Conservation (phyloP, 2,797 vertebrate genomes). For the Enteromius trimaculatus region DNA sequence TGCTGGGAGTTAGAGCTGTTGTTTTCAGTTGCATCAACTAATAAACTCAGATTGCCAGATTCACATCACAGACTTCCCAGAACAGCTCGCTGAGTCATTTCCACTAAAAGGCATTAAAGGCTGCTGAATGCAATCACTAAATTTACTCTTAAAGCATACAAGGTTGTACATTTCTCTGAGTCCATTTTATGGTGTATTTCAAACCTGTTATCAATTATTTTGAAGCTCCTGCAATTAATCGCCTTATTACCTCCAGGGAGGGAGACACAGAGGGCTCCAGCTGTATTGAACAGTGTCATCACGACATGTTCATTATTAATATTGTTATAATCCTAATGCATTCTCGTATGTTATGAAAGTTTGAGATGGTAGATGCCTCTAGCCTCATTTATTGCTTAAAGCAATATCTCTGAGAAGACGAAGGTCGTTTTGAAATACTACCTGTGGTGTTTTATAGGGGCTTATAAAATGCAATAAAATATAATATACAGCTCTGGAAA, state of each 20-base stretch:
- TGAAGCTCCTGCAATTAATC: constrained; percentile 20
- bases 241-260: constrained; percentile 17
- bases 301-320: constrained; percentile 22
- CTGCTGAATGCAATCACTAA: constrained; percentile 14
- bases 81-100: constrained; percentile 46
- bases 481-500: too few relatives aligned
- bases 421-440: background rate
- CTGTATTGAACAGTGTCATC: background rate
- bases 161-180: constrained; percentile 5
- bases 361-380: background rate
- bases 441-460: constrained; percentile 9
- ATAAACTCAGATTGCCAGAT: constrained; percentile 39
- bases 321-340: constrained; percentile 27
- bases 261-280: background rate
- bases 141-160: constrained; percentile 6
- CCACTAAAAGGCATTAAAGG: constrained; percentile 28
- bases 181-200: background rate
- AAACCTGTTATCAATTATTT: constrained; percentile 26
- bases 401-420: background rate
- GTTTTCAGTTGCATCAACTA: constrained; percentile 40
- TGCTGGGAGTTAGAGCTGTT: constrained; percentile 21
- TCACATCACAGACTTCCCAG: constrained; percentile 36
- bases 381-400: background rate
- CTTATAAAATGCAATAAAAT: background rate
- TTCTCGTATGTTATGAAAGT: constrained; percentile 18